These are phyloP conservation scores for Brienomyrus brachyistius DNA, from an alignment of 2,113 vertebrate genomes.

Conservation along the genomic window DNA sequence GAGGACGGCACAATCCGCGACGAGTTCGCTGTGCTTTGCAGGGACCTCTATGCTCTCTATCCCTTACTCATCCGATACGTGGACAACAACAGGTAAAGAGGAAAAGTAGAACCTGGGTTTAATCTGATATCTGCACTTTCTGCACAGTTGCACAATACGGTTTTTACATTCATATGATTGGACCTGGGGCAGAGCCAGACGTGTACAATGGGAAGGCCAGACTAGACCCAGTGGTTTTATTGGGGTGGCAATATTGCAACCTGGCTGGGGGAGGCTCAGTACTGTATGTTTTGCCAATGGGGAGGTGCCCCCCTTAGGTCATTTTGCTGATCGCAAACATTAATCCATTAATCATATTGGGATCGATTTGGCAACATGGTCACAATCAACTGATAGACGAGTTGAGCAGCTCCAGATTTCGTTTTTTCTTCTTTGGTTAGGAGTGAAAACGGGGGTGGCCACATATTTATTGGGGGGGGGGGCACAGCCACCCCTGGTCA, in stretches of 20 bases:
- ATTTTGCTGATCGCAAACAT: not conserved
- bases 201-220: not conserved
- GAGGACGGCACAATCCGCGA: constrained; percentile 81
- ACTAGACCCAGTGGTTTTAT: not conserved
- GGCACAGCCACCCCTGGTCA: not conserved
- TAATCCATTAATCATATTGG: not conserved
- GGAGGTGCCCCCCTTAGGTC: not conserved
- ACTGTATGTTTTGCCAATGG: not conserved
- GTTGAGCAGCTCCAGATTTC: not conserved
- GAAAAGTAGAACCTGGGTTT: not conserved
- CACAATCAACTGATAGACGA: not conserved
- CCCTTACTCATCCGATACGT: constrained; percentile 91
- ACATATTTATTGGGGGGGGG: not conserved
- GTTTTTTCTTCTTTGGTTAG: not conserved
- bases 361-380: not conserved
- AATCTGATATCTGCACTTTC: not conserved
- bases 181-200: not conserved
- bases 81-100: constrained; percentile 86
- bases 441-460: not conserved
- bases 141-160: not conserved
- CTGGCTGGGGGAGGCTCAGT: not conserved
- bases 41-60: constrained; percentile 88
- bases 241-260: not conserved
- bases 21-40: constrained; percentile 88
- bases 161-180: not conserved